phyloP scores from a whole-genome alignment of 2,113 vertebrate genomes.

The Perca flavescens region DNA sequence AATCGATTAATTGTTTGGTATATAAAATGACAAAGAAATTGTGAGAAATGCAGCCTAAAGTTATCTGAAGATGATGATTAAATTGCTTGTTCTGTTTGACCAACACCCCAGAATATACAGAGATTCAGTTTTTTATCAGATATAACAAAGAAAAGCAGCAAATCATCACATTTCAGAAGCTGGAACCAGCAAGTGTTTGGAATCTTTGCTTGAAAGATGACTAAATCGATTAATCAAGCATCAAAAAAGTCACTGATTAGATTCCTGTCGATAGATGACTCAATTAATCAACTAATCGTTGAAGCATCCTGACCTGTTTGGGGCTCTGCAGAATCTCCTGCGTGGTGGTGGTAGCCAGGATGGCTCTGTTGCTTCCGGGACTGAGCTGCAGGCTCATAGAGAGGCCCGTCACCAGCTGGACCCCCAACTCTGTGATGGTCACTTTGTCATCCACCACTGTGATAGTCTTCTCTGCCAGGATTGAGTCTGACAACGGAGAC shows the following conservation, averaged over 20 bases:
- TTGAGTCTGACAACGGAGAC: conserved; percentile 95
- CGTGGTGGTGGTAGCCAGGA: conserved; percentile 89
- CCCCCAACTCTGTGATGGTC: conserved; percentile 91
- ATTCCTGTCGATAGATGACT: background rate
- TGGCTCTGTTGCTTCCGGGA: conserved; percentile 85
- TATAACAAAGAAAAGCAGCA: background rate
- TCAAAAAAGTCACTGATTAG: background rate
- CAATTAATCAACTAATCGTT: background rate
- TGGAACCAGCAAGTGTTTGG: background rate
- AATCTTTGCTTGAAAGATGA: background rate
- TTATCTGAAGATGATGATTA: background rate
- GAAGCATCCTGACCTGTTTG: conserved; percentile 89
- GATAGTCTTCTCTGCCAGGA: conserved; percentile 96
- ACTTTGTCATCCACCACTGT: conserved; percentile 96
- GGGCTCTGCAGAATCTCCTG: conserved; percentile 91
- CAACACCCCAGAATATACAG: background rate
- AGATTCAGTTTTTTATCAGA: background rate
- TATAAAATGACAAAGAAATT: background rate
- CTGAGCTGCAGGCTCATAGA: conserved; percentile 91
- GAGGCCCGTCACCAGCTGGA: conserved; percentile 94
- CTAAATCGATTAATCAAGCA: background rate
- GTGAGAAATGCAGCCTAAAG: background rate
- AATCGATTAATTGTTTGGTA: background rate
- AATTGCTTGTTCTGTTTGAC: background rate
- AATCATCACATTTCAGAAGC: background rate